Conservation (phyloP, 1,140 invertebrate species). For the Caenorhabditis remanei region DNA sequence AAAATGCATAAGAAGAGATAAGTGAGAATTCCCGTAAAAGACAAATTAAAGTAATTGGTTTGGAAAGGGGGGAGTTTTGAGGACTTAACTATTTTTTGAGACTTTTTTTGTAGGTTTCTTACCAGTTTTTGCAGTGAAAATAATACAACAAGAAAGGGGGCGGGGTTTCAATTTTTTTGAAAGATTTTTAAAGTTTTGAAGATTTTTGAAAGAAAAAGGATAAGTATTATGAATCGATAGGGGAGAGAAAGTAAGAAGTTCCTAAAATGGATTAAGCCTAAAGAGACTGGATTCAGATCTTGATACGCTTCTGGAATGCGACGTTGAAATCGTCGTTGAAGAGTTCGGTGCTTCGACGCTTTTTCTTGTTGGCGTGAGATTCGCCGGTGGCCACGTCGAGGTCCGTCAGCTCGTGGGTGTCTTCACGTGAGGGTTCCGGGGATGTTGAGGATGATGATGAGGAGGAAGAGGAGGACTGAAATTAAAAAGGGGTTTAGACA, state of each 20-base stretch:
- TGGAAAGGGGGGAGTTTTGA: not conserved
- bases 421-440: not conserved
- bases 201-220: not conserved
- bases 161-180: not conserved
- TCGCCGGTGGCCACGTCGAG: conserved; percentile 38
- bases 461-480: not conserved
- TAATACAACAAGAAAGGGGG: conserved; percentile 21
- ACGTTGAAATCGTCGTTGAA: conserved; percentile 40
- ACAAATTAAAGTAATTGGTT: not conserved
- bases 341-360: conserved; percentile 6
- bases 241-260: not conserved
- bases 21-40: not conserved
- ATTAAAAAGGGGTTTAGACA: no score
- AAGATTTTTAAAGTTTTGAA: not conserved
- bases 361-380: conserved; percentile 30
- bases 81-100: conserved; percentile 2
- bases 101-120: not conserved
- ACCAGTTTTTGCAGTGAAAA: conserved; percentile 7
- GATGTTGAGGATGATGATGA: not conserved
- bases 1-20: not conserved
- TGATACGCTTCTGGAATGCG: conserved; percentile 38
- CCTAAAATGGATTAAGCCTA: not conserved
- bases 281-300: not conserved
- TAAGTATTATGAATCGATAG: conserved; percentile 5
- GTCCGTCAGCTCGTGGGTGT: conserved; percentile 42